A percentile compares a stretch with the other conserved stretches of the same genome.
Conservation (phyloP, 2,797 vertebrate genomes). For the Sebastes miniatus region DNA sequence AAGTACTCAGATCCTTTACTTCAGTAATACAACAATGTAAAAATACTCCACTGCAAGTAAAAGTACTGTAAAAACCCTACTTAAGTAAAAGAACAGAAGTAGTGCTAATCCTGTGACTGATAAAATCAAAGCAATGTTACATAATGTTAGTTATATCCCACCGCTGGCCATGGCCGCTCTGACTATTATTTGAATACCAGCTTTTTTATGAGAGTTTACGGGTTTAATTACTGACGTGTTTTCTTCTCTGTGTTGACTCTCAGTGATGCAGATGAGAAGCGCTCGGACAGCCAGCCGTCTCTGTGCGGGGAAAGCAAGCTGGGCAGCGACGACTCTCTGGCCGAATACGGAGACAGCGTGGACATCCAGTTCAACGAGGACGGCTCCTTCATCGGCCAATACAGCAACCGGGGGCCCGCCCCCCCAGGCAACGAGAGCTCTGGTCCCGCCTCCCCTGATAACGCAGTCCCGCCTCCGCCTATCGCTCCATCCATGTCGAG, state of each 20-base stretch:
- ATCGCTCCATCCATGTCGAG: constrained; percentile 79
- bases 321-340: constrained; percentile 89
- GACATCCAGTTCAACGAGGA: constrained; percentile 95
- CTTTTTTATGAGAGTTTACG: not conserved
- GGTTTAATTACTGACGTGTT: not conserved
- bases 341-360: constrained; percentile 91
- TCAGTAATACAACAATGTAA: too few species aligned
- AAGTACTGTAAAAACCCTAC: too few species aligned
- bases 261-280: constrained; percentile 91
- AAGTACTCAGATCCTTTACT: too few species aligned
- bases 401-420: constrained; percentile 86
- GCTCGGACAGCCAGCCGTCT: constrained; percentile 88
- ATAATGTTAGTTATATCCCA: too few species aligned
- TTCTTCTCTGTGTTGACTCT: not conserved
- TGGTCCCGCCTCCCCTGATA: constrained; percentile 85
- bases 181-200: not conserved
- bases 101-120: too few species aligned
- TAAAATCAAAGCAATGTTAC: too few species aligned
- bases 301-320: constrained; percentile 85
- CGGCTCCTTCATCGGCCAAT: constrained; percentile 94
- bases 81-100: too few species aligned
- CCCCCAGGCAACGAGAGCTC: constrained; percentile 86
- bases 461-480: constrained; percentile 73
- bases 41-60: too few species aligned
- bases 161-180: not conserved